phyloP scores from a whole-genome alignment of 2,797 vertebrate genomes.

The Pipistrellus kuhlii region DNA sequence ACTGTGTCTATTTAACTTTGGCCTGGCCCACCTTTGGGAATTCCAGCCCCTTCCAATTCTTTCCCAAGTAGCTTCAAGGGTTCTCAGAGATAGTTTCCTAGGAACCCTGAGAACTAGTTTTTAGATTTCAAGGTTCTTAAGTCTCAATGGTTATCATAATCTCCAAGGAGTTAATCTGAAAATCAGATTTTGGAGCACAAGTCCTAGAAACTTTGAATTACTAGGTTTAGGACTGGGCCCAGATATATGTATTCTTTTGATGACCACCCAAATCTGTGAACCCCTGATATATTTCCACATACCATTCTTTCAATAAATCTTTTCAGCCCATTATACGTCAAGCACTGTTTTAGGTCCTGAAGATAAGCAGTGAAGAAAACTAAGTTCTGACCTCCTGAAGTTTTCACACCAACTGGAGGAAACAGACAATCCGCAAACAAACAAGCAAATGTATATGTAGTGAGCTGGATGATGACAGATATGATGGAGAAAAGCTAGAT shows the following conservation, averaged over 20 bases:
- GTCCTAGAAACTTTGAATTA: not conserved
- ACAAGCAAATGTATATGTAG: not conserved
- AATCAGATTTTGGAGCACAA: not conserved
- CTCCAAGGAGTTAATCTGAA: not conserved
- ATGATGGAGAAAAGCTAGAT: not conserved
- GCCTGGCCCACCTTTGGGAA: not conserved
- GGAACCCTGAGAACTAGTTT: slow-evolving; percentile 21
- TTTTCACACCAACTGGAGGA: not conserved
- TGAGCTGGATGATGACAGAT: not conserved
- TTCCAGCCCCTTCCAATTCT: not conserved
- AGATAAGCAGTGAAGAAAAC: not conserved
- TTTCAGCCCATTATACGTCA: not conserved
- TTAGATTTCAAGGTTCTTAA: slow-evolving; percentile 19
- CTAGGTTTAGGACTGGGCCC: not conserved
- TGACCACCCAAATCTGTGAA: not conserved
- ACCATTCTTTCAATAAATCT: not conserved
- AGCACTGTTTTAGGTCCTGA: not conserved
- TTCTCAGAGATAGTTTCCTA: slow-evolving; percentile 19
- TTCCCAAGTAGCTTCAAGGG: not conserved
- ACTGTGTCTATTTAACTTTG: not conserved
- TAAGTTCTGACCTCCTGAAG: not conserved
- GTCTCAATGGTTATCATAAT: slow-evolving; percentile 7
- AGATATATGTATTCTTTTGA: not conserved
- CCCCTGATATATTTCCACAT: not conserved
- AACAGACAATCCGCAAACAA: not conserved